A percentile compares a stretch with the other conserved stretches of the same genome.
Evolutionary conservation across 2,797 vertebrate species (phyloP).

Genomic region (Acestrorhynchus altus): DNA sequence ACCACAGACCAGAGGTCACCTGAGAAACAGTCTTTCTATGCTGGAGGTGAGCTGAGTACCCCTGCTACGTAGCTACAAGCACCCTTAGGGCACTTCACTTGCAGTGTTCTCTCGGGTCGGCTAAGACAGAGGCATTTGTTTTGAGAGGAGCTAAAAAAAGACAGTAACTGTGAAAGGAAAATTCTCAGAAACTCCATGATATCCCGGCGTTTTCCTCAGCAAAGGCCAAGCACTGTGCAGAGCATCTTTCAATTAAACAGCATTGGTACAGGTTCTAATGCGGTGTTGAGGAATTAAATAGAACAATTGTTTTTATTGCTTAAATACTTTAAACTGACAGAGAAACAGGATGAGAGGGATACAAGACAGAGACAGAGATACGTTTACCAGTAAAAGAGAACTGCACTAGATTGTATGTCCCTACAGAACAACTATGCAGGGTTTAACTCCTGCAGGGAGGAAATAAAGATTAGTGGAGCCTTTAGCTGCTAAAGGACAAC

Average conservation of each 20-base stretch:
- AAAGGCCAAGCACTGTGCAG: neutral
- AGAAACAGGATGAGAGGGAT: too few species aligned
- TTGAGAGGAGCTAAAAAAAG: slow-evolving; percentile 17
- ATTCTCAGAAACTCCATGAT: neutral
- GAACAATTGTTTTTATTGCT: too few species aligned
- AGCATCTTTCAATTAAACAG: neutral
- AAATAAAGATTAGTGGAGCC: too few species aligned
- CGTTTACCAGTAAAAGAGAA: too few species aligned
- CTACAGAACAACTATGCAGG: too few species aligned
- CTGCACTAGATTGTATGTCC: too few species aligned
- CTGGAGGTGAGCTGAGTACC: slow-evolving; percentile 9
- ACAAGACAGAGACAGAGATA: too few species aligned
- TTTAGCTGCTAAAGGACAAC: too few species aligned
- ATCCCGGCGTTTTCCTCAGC: slow-evolving; percentile 11
- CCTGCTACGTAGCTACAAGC: slow-evolving; percentile 13
- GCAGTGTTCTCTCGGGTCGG: neutral
- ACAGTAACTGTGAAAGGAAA: neutral
- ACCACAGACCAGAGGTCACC: slow-evolving; percentile 25
- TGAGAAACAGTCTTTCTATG: slow-evolving; percentile 21
- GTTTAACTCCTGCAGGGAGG: too few species aligned
- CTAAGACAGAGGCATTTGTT: slow-evolving; percentile 18
- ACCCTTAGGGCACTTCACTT: slow-evolving; percentile 38
- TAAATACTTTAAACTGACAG: too few species aligned
- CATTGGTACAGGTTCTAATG: neutral
- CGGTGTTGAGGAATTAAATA: too few species aligned